These are phyloP conservation scores for Apteryx mantelli DNA, from an alignment of 2,113 vertebrate genomes.

Conservation along the genomic window DNA sequence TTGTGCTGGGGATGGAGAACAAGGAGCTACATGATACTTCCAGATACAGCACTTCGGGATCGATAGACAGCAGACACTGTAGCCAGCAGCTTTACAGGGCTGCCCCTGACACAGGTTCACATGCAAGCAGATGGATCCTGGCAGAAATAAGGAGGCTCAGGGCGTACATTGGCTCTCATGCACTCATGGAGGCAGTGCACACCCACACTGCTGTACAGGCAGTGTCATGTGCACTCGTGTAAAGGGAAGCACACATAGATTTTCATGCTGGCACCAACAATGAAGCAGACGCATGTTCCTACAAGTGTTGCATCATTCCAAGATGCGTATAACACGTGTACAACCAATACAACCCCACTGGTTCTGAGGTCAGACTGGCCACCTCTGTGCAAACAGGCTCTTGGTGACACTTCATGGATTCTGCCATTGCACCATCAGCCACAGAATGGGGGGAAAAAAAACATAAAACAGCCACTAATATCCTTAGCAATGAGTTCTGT, in stretches of 20 bases:
- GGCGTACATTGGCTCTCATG: rapidly evolving
- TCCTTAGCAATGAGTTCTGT: not conserved
- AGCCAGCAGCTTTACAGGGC: not conserved
- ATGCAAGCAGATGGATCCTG: not conserved
- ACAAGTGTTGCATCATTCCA: not conserved
- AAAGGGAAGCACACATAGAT: not conserved
- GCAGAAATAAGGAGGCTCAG: rapidly evolving
- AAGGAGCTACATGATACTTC: not conserved
- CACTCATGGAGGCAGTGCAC: rapidly evolving
- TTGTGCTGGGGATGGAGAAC: not conserved
- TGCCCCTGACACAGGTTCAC: not conserved
- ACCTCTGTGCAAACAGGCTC: not conserved
- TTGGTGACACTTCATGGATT: rapidly evolving
- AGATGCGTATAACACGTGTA: not conserved
- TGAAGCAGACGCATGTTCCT: rapidly evolving
- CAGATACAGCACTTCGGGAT: rapidly evolving
- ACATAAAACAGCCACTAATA: not conserved
- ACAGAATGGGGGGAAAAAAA: rapidly evolving
- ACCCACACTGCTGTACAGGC: rapidly evolving
- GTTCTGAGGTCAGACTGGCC: not conserved
- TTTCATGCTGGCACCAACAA: rapidly evolving
- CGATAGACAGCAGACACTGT: not conserved
- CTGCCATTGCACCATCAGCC: rapidly evolving
- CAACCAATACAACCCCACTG: rapidly evolving
- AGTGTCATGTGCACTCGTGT: rapidly evolving